These are phyloP conservation scores for Triplophysa tibetana DNA, from an alignment of 2,113 vertebrate species.

Conservation along the genomic window DNA sequence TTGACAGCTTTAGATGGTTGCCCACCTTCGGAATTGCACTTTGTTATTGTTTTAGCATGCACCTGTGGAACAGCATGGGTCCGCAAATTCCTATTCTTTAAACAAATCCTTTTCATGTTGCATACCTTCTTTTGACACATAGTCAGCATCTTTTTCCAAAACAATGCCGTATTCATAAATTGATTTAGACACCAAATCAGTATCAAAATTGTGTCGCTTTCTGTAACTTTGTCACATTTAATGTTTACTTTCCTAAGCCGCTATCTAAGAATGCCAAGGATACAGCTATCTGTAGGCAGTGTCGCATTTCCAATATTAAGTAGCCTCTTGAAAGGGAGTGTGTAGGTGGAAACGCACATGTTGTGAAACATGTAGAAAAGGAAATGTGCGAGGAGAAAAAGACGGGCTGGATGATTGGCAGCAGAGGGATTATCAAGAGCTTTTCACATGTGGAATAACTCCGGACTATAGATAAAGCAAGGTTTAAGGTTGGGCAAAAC, in stretches of 20 bases:
- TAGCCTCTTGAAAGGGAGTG: constrained; percentile 64
- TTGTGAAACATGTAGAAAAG: constrained; percentile 64
- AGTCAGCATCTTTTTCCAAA: not conserved
- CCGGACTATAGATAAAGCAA: constrained; percentile 46
- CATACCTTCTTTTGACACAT: not conserved
- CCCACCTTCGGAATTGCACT: not conserved
- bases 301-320: constrained; percentile 68
- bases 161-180: not conserved
- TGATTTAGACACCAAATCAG: not conserved
- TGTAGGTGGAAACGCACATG: constrained; percentile 70
- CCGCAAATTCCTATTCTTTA: not conserved
- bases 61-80: not conserved
- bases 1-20: not conserved
- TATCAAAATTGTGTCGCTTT: not conserved
- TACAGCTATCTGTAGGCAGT: constrained; percentile 62
- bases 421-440: constrained; percentile 56
- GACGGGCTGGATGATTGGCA: constrained; percentile 59
- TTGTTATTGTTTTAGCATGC: not conserved
- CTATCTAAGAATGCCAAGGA: constrained; percentile 62
- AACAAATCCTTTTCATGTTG: not conserved
- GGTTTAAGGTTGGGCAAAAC: constrained; percentile 44
- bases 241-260: constrained; percentile 50
- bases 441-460: constrained; percentile 55
- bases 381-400: constrained; percentile 49
- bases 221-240: not conserved